Base-by-base conservation (phyloP, 1,140 invertebrate species). In the Liolophura sinensis region DNA sequence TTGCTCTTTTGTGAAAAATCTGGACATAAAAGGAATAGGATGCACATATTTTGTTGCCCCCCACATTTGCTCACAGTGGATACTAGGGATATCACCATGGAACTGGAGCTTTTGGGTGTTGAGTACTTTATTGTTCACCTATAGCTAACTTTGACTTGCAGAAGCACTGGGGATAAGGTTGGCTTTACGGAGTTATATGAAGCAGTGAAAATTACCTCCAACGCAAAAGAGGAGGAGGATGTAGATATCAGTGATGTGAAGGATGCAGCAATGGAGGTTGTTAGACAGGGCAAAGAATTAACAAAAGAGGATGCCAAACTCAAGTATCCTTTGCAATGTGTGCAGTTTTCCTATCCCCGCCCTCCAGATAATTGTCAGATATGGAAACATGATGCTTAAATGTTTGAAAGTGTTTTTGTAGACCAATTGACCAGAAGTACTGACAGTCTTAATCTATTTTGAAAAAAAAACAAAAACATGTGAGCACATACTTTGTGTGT, bases 161-260 rank as follows among this genome's bases (percentile, higher is more conserved):
- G 80, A 60, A 46, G 68, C 25, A 64, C 60, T 22, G 78, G 78
- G 56, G 74, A 72, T 25, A 80, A 77, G 57, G 79, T 73, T 78
- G 80, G 80, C 5, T 82, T 78, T 75, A 75, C 78, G 15, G 76
- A 75, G 59, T 73, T 73, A 16, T 58, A 72, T 15, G 67, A 71
- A 1, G 62, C 49, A 24, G 66, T 76, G 40, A 76, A 73, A 62
- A 64, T 81, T 15, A 77, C 75, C 63, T 62, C 73, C 50, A 78
- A 73, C 64, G 59, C 74, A 27, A 72, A 65, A 49, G 55, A 68
- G 27, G 55, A 49, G 27, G 60, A 66, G 24, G 60, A 69, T 54
- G 60, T 71, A n/a, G 67, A 68, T n/a, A 20, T 54, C 16, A 65
- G 62, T 31, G 56, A 60, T 18, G 60, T 65, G 60, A 6, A 64